Evolutionary conservation across 2,888 invertebrate species (phyloP).

Genomic region (Parelbella ahira): DNA sequence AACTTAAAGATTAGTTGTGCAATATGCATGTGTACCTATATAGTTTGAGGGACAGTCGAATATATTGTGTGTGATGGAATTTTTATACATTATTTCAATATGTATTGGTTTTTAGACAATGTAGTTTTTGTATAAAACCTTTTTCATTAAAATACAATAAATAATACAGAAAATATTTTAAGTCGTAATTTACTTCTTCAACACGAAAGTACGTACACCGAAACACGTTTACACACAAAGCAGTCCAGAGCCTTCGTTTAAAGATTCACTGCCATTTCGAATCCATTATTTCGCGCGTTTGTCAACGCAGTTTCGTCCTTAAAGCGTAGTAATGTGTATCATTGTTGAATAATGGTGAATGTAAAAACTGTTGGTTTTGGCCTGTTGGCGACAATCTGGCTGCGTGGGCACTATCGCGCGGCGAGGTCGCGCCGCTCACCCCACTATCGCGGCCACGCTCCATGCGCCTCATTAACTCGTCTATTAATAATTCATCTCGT

Average conservation of each 20-base stretch:
- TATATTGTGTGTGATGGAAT: no score
- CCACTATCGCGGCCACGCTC: slow-evolving; percentile 58
- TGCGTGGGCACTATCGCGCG: slow-evolving; percentile 73
- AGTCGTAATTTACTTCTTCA: no score
- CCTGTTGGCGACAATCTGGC: slow-evolving; percentile 73
- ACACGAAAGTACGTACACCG: no score
- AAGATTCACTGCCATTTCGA: slow-evolving; percentile 13
- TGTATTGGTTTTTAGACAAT: no score
- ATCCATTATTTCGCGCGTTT: slow-evolving; percentile 15
- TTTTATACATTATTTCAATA: no score
- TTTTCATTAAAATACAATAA: no score
- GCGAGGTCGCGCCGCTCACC: slow-evolving; percentile 75
- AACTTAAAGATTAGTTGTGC: no score
- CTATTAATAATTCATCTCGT: slow-evolving; percentile 75
- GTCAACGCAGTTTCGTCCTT: slow-evolving; percentile 30
- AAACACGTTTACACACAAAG: slow-evolving; percentile 6
- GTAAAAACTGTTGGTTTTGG: slow-evolving; percentile 50
- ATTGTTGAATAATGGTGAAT: slow-evolving; percentile 31
- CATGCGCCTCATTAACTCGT: slow-evolving; percentile 61
- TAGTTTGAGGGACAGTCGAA: no score
- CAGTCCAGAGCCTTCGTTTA: slow-evolving; percentile 12
- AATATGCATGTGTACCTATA: no score
- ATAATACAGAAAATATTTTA: no score
- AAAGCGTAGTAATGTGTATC: slow-evolving; percentile 25
- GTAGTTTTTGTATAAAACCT: no score